These are phyloP conservation scores for Oncorhynchus kisutch DNA, from an alignment of 2,113 vertebrate species.

Conservation along the genomic window DNA sequence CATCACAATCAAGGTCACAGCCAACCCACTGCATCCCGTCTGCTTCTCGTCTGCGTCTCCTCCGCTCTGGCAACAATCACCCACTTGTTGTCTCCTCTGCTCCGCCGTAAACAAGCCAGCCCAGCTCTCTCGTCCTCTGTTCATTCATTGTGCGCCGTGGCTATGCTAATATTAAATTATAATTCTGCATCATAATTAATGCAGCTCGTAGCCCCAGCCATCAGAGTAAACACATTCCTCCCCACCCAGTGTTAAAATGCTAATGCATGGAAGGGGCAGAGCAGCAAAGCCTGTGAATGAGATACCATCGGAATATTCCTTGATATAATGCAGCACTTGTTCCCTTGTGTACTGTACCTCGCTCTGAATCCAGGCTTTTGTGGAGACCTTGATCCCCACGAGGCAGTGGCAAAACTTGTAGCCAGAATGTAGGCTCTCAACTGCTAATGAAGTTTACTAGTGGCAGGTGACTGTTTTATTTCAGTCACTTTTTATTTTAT, in stretches of 20 bases:
- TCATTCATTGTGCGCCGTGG: constrained; percentile 28
- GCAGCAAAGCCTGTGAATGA: constrained; percentile 29
- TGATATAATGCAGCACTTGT: constrained; percentile 40
- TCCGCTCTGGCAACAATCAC: constrained; percentile 30
- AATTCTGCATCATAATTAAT: constrained; percentile 48
- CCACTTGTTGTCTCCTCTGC: constrained; percentile 39
- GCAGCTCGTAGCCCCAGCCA: constrained; percentile 27
- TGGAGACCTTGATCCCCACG: constrained; percentile 12
- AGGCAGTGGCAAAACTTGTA: not conserved
- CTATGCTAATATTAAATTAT: constrained; percentile 53
- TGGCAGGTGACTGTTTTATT: not conserved
- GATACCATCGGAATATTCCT: constrained; percentile 39
- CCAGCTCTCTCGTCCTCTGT: constrained; percentile 21
- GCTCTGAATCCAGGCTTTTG: constrained; percentile 20
- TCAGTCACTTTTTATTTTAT: not conserved
- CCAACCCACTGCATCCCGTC: constrained; percentile 1
- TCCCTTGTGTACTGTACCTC: constrained; percentile 4
- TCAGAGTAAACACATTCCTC: constrained; percentile 46
- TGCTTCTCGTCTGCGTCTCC: not conserved
- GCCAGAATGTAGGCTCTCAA: not conserved
- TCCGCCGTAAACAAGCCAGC: constrained; percentile 1
- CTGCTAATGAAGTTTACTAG: not conserved
- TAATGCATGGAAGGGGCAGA: constrained; percentile 26
- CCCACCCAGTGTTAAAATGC: constrained; percentile 40
- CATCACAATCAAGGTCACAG: constrained; percentile 12